Conservation (phyloP, 2,113 vertebrate species). For the Larimichthys crocea region DNA sequence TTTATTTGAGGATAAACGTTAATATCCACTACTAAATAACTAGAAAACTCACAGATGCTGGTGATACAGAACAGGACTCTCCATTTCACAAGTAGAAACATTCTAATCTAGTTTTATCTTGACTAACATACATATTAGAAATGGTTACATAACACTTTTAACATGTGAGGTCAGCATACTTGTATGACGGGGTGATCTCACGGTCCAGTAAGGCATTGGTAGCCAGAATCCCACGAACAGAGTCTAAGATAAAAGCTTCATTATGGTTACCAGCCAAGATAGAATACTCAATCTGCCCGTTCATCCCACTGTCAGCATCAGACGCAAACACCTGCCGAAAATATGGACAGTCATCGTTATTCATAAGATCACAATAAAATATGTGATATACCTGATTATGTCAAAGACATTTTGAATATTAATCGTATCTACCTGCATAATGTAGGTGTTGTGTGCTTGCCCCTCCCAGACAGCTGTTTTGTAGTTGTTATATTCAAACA, state of each 20-base stretch:
- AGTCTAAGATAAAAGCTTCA: conserved; percentile 87
- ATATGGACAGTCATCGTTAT: background rate
- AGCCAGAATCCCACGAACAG: conserved; percentile 85
- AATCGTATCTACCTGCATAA: conserved; percentile 87
- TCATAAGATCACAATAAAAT: background rate
- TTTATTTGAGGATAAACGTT: background rate
- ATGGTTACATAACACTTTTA: background rate
- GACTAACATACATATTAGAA: background rate
- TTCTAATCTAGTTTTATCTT: no score
- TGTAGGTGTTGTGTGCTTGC: conserved; percentile 81
- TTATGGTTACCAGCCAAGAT: conserved; percentile 90
- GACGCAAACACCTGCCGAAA: conserved; percentile 87
- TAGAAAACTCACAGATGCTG: background rate
- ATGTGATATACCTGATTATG: background rate
- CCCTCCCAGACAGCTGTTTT: conserved; percentile 88
- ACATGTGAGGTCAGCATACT: conserved; percentile 77
- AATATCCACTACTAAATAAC: background rate
- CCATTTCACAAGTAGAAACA: background rate
- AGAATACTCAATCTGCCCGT: conserved; percentile 89
- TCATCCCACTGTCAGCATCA: conserved; percentile 89
- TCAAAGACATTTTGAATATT: background rate
- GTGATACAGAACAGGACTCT: background rate
- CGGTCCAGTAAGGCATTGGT: conserved; percentile 87
- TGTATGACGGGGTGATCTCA: conserved; percentile 88
- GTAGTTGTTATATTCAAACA: conserved; percentile 87